Percentiles rank a stretch among this genome's conserved stretches.
Evolutionary conservation across 2,113 vertebrate genomes (phyloP).

Genomic region (Chaetodon auriga): DNA sequence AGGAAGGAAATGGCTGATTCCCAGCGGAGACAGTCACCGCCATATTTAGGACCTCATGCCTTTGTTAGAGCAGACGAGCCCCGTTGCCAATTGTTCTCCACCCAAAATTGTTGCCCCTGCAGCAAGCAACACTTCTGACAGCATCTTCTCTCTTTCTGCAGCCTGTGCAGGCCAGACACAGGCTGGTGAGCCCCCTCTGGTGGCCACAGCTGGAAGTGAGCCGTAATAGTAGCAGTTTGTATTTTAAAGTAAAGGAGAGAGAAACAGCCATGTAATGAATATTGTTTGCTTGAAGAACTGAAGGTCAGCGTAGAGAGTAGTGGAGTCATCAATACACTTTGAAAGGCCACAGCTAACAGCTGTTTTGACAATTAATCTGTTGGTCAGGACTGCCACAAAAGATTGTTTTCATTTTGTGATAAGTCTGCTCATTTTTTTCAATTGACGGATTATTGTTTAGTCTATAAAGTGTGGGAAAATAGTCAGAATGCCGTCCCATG

Average conservation of each 20-base stretch:
- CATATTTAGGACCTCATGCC: constrained; percentile 90
- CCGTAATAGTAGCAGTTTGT: background rate
- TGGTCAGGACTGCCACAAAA: too few relatives aligned
- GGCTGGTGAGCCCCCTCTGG: constrained; percentile 58
- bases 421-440: too few relatives aligned
- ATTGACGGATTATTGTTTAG: background rate
- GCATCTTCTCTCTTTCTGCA: constrained; percentile 67
- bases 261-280: background rate
- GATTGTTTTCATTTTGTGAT: too few relatives aligned
- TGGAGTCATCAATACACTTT: too few relatives aligned
- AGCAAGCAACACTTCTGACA: constrained; percentile 83
- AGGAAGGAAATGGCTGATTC: constrained; percentile 93
- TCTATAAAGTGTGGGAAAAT: background rate
- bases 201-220: constrained; percentile 25
- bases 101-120: constrained; percentile 91
- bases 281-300: background rate
- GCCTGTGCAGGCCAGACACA: background rate
- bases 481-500: background rate
- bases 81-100: constrained; percentile 89
- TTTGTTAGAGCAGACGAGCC: constrained; percentile 91
- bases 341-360: too few relatives aligned
- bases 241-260: background rate
- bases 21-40: constrained; percentile 84
- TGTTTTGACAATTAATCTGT: too few relatives aligned
- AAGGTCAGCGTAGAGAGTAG: background rate